A percentile compares a stretch with the other conserved stretches of the same genome.
Evolutionary conservation across 2,113 vertebrate species (phyloP).

Genomic region (Cyanoramphus novaezelandiae): DNA sequence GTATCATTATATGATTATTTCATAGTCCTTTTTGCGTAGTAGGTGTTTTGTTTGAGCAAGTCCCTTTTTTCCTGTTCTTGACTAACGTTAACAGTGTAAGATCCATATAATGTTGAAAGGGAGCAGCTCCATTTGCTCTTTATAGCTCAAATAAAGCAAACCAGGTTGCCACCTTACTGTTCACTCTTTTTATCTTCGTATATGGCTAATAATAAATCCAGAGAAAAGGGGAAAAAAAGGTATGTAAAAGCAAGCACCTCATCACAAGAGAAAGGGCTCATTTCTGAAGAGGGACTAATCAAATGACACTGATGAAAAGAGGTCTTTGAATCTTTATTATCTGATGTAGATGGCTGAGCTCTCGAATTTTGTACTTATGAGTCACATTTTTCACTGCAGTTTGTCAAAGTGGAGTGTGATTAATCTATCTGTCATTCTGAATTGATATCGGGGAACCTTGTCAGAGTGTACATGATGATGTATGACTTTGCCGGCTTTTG

Average conservation of each 20-base stretch:
- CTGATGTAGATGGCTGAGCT: constrained; percentile 4
- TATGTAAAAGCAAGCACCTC: not conserved
- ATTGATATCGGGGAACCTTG: constrained; percentile 18
- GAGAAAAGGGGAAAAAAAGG: not conserved
- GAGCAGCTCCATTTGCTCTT: not conserved
- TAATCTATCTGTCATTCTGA: constrained; percentile 49
- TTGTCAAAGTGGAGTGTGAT: constrained; percentile 45
- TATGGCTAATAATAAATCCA: not conserved
- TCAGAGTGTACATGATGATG: constrained; percentile 10
- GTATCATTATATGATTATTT: not conserved
- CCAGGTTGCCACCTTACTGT: not conserved
- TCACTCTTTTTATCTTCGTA: not conserved
- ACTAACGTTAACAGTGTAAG: not conserved
- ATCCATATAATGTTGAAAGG: not conserved
- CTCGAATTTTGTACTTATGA: constrained; percentile 27
- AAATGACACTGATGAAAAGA: not conserved
- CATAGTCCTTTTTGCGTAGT: not conserved
- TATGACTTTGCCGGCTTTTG: constrained; percentile 33
- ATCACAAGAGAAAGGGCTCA: not conserved
- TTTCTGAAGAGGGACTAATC: not conserved
- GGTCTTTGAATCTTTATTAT: constrained; percentile 49
- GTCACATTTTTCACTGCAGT: constrained; percentile 35
- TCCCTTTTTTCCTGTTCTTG: not conserved
- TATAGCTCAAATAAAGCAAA: not conserved
- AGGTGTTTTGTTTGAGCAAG: not conserved